Evolutionary conservation across 2,797 vertebrate genomes (phyloP).

Genomic region (Myotis vivesi): DNA sequence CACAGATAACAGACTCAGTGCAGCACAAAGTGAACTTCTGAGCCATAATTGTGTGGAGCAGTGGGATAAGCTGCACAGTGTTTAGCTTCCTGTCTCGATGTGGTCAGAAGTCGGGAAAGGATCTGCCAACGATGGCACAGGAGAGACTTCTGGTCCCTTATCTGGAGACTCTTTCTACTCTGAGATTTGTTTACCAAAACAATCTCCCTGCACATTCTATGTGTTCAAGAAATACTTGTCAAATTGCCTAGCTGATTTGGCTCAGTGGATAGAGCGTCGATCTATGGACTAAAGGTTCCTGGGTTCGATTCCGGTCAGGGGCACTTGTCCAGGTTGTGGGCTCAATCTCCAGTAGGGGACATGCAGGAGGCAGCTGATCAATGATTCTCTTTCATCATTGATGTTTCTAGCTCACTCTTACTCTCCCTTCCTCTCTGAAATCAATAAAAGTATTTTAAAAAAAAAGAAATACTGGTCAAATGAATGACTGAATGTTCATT

Average conservation of each 20-base stretch:
- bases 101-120: neutral
- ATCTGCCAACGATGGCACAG: neutral
- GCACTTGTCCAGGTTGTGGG: no score
- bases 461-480: neutral
- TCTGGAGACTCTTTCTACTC: neutral
- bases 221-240: neutral
- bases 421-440: no score
- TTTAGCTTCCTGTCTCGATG: neutral
- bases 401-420: no score
- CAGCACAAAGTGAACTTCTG: neutral
- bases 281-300: no score
- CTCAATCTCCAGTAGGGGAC: no score
- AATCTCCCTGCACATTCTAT: neutral
- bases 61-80: neutral
- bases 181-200: slow-evolving; percentile 2
- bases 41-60: neutral
- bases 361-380: no score
- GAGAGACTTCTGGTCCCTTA: neutral
- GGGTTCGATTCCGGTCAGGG: no score
- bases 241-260: no score
- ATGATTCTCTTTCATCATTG: no score
- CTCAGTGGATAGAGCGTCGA: no score
- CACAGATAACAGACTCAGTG: neutral
- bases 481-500: neutral
- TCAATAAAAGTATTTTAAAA: no score